A percentile compares a stretch with the other conserved stretches of the same genome.
Evolutionary conservation across 2,113 vertebrate species (phyloP).

Genomic region (Fukomys damarensis): DNA sequence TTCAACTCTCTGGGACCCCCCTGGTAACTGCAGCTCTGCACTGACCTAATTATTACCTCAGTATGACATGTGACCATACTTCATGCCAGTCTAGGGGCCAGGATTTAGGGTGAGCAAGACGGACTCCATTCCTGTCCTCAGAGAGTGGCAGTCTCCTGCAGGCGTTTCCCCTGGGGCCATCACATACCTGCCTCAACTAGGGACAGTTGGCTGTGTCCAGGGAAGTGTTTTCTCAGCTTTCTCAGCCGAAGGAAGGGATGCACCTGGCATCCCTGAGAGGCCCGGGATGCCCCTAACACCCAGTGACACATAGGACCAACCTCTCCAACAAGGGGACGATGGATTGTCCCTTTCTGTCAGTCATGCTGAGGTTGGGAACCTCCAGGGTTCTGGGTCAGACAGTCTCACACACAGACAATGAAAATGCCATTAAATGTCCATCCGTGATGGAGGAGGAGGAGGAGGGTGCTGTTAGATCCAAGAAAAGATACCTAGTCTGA

Average conservation of each 20-base stretch:
- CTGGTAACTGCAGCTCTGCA: not conserved
- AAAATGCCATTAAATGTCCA: not conserved
- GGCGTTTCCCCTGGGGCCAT: not conserved
- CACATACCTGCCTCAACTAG: not conserved
- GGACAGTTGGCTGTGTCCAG: not conserved
- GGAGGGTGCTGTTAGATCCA: not conserved
- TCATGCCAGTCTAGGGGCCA: not conserved
- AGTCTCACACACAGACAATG: not conserved
- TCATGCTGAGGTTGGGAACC: not conserved
- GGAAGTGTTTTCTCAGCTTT: not conserved
- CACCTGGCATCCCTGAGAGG: not conserved
- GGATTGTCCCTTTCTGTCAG: not conserved
- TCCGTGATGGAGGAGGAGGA: not conserved
- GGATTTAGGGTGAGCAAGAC: not conserved
- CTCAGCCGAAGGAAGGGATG: not conserved
- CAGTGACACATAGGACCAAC: not conserved
- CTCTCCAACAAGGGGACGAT: not conserved
- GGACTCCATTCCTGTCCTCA: not conserved
- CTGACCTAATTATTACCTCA: too few relatives aligned
- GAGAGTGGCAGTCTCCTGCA: not conserved
- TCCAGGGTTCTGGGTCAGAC: not conserved
- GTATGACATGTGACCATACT: not conserved
- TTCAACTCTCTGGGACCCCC: not conserved
- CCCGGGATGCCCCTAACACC: too few relatives aligned
- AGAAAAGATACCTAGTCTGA: not conserved